These are phyloP conservation scores for Pristionchus mayeri DNA, from an alignment of 2,888 invertebrate genomes.

Conservation along the genomic window DNA sequence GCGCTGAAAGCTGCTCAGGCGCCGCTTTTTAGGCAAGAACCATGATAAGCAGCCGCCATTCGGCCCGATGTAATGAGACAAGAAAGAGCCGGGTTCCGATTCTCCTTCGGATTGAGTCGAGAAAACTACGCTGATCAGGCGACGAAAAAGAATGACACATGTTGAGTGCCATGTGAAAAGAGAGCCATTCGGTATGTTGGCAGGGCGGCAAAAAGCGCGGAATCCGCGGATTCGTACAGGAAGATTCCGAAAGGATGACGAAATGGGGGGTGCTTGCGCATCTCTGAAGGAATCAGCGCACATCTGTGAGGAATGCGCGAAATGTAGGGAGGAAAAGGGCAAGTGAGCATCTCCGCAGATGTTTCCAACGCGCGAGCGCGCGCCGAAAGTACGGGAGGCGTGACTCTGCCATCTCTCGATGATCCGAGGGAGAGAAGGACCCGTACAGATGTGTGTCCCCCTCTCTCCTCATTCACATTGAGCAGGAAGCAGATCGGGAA, in stretches of 20 bases:
- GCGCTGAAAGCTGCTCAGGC: not conserved
- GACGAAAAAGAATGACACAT: slow-evolving; percentile 25
- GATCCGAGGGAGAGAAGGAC: not conserved
- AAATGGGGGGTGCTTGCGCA: not conserved
- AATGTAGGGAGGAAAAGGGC: not conserved
- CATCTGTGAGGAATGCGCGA: not conserved
- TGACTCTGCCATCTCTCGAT: not conserved
- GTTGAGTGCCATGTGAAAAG: slow-evolving; percentile 44
- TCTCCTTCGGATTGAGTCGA: not conserved
- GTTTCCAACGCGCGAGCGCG: not conserved
- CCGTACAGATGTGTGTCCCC: slow-evolving; percentile 39
- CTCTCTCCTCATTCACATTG: not conserved
- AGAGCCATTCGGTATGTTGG: slow-evolving; percentile 1
- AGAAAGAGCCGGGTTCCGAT: not conserved
- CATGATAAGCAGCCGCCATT: not conserved
- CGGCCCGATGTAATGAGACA: not conserved
- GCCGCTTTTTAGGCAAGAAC: no score
- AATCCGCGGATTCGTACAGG: not conserved
- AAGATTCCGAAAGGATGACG: not conserved
- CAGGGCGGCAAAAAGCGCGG: not conserved
- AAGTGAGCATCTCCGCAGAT: slow-evolving; percentile 6
- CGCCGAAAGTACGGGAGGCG: slow-evolving; percentile 8
- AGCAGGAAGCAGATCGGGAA: not conserved
- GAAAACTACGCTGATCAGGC: slow-evolving; percentile 36
- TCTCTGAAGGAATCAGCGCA: not conserved